Base-by-base conservation (phyloP, 2,797 vertebrate genomes). In the Squalus acanthias region DNA sequence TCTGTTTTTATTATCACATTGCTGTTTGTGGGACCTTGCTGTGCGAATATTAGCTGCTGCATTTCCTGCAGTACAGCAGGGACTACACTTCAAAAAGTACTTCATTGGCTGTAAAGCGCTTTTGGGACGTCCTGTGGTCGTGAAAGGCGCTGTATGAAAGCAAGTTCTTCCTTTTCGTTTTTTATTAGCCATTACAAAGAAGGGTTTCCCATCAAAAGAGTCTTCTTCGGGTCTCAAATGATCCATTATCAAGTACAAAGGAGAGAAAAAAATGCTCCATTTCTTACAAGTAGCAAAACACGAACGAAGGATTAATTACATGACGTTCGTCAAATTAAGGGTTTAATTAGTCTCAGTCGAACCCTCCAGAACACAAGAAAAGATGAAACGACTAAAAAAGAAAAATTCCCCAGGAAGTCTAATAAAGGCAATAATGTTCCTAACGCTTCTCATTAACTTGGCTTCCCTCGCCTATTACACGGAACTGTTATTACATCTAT, bases 401-500 rank as follows among this genome's bases (percentile, higher is more conserved):
- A 39, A 74, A 57, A 1, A 57, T 57, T 57, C 26, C 26, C 60
- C 94, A 76, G 94, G 26, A 53, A 74, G 46, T 24, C 70, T 95
- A 76, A 95, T 95, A 76, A 76, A 95, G 94, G 50, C 70, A 72
- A 95, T 95, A 33, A 74, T 74, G 12, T 74, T 74, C 69, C 70
- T 26, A 74, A 72, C 6, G 70, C 46, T 74, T 95, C 69, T 74
- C 69, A 95, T 74, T 95, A 74, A 76, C 50, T 53, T 50, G 94
- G 26, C 24, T 76, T 57, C 70, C 3, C 12, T 72, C 70, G 57
- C 50, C 94, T 57, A 95, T 72, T 74, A 50, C 10, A 74, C 15
- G 29, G 94, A 74, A n/a, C 94, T 74, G 94, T 72, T 95, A 95
- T 95, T 74, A 57, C 94, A 95, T 95, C 70, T 74, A 95, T 95